These are phyloP conservation scores for Catharus ustulatus DNA, from an alignment of 2,797 vertebrate genomes.

Conservation along the genomic window DNA sequence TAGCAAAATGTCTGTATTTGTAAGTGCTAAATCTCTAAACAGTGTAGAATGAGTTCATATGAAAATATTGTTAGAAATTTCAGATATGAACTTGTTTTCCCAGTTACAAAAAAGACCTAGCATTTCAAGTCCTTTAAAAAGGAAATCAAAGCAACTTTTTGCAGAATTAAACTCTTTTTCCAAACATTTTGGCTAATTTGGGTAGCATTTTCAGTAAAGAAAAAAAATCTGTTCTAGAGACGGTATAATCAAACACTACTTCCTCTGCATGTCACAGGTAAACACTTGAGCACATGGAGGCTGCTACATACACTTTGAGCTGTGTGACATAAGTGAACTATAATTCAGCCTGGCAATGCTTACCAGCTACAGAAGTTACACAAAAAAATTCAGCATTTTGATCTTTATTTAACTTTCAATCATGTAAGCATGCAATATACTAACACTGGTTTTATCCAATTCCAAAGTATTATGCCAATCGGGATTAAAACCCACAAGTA, in stretches of 20 bases:
- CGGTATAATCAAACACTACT: background rate
- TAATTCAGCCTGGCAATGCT: background rate
- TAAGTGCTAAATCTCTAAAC: background rate
- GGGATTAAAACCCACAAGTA: slow-evolving; percentile 21
- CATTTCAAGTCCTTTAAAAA: background rate
- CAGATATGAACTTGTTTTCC: background rate
- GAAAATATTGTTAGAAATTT: background rate
- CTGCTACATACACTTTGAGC: rapidly evolving
- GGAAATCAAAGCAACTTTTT: background rate
- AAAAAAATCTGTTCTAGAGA: background rate
- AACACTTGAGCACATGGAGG: background rate
- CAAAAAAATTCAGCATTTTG: background rate
- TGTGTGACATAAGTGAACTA: background rate
- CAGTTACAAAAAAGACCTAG: background rate
- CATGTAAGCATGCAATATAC: background rate
- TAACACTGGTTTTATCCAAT: background rate
- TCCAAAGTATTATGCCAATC: slow-evolving; percentile 12
- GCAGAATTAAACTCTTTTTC: background rate
- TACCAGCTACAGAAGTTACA: background rate
- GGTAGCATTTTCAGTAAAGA: background rate
- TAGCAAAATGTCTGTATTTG: background rate
- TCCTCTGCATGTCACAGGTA: background rate
- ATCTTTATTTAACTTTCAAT: slow-evolving; percentile 6
- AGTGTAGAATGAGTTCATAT: background rate
- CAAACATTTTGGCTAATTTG: background rate